These are phyloP conservation scores for Platynereis dumerilii DNA, from an alignment of 2,888 invertebrate species.

Conservation along the genomic window DNA sequence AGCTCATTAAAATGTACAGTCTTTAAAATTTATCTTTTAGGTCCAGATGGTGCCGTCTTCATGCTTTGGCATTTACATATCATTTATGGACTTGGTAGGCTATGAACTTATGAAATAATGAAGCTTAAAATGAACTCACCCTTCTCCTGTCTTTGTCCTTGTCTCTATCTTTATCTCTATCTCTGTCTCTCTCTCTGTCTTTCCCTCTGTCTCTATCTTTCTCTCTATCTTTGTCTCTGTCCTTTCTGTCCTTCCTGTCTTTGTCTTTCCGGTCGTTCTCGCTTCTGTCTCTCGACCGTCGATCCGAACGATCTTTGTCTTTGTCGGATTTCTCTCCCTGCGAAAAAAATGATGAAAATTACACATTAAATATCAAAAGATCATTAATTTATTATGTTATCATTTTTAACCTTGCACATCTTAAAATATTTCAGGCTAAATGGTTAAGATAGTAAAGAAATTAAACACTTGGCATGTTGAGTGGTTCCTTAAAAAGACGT, in stretches of 20 bases:
- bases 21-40: no score
- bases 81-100: no score
- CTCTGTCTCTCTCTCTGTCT: constrained; percentile 13
- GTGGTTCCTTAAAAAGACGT: no score
- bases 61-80: no score
- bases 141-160: constrained; percentile 24
- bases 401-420: constrained; percentile 2
- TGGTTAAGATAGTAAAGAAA: no score
- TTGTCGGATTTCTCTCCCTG: constrained; percentile 13
- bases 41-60: no score
- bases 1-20: no score
- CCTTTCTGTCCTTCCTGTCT: constrained; percentile 21
- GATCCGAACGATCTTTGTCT: constrained; percentile 10
- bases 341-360: not conserved
- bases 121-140: no score
- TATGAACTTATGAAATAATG: no score
- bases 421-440: no score
- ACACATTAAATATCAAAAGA: not conserved
- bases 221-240: constrained; percentile 19
- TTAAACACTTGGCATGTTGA: no score
- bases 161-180: constrained; percentile 31
- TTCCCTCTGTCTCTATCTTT: constrained; percentile 18
- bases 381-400: not conserved
- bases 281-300: constrained; percentile 8
- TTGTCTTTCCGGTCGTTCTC: constrained; percentile 19